Base-by-base conservation (phyloP, 64 coral and sea anemone genomes). In the Montipora efflorescens region DNA sequence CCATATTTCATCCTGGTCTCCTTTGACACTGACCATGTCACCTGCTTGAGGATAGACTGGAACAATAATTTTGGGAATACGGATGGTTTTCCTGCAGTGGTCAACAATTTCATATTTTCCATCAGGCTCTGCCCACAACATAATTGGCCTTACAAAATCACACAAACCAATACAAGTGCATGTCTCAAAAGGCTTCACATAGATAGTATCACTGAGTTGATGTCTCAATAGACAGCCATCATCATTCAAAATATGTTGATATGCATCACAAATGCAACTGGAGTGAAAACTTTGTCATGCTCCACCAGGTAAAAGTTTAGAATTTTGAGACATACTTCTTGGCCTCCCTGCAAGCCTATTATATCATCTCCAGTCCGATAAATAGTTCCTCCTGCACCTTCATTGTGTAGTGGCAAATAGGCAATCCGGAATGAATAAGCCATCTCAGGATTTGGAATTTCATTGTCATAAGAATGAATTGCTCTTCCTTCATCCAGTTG, bases 141-240 rank as follows among this genome's bases (percentile, higher is more conserved):
- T 82, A 15, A 82, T 16, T 62, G 53, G 80, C 25, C 57, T 82
- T 82, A 59, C 80, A 64, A 61, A 43, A 28, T 82, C 57, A 82
- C 13, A 15, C 16, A 82, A 36, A 15, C 25, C 57, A 62, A 82
- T 82, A 62, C 80, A 64, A 62, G 53, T 82, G 57, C 80, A 28
- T 82, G 57, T 82, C 25, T 64, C 3, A 64, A 82, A 82, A 64
- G 57, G 23, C 23, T 64, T 82, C 53, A 82, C 57, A 82, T 43
- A 82, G 22, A 82, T 82, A 62, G 80, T 82, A 82, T 82, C 80
- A 66, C 55, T 82, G 22, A 82, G 80, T 13, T 82, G 80, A 82
- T 64, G 80, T 82, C 57, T 62, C 21, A 82, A 7, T 82, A 1
- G 80, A 22, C 19, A 1, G 5, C 78, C 78, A 80, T 80, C 51